Evolutionary conservation across 2,113 vertebrate species (phyloP), one percentile per base, ranked within the genome.

Genomic region (Verasper variegatus): DNA sequence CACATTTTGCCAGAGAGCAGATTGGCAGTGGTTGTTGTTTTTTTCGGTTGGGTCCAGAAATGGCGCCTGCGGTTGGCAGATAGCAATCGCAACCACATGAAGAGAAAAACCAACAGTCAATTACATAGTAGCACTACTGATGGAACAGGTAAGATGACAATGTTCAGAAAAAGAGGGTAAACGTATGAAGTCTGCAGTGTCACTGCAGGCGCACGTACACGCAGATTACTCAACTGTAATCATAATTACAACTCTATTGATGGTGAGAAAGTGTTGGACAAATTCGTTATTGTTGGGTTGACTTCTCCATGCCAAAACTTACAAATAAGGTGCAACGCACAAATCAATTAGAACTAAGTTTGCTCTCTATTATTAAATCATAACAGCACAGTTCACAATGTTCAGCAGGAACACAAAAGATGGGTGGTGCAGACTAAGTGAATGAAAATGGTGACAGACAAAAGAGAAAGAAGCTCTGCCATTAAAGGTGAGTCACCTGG

Each of bases 21-120:
- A 64, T 65, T 74, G 79, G 35, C 59, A 47, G 72, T 82, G 37
- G 47, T 24, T 82, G 71, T 71, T 13, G 4, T 21, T 66, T 73
- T 9, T 69, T 64, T 71, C 83, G 59, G 81, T 81, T 20, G 58
- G 10, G 31, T 68, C 60, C 81, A 73, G 71, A 88, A 92, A 83
- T 87, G 92, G 92, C 89, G 91, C 91, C 93, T 57, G 83, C 74
- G 82, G 74, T 89, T 83, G 80, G 27, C 31, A 69, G 93, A 95
- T 95, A 93, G 72, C 54, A 87, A 87, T 94, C 91, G 65, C 35
- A 72, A 88, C 92, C 94, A 93, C 93, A 94, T 92, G 88, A 94
- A 93, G 82, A 89, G 86, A 86, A 91, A 88, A 87, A 84, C 17
- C 78, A 68, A 85, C 89, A 88, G 78, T 79, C 81, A 92, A 93